Base-by-base conservation (phyloP, 2,888 invertebrate species). In the Smittia aterrima region DNA sequence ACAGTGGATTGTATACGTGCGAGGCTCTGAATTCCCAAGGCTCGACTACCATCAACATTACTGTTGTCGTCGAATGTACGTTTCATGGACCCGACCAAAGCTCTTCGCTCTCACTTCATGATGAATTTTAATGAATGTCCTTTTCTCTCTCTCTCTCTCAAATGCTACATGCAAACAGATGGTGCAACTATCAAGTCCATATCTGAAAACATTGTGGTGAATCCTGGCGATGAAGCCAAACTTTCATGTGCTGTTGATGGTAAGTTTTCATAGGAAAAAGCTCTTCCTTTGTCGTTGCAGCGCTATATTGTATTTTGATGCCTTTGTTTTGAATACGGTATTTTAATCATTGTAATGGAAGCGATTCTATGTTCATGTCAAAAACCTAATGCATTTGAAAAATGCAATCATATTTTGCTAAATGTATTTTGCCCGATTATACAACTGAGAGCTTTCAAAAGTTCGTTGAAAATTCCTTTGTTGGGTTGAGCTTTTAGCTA, bases 1-100 rank as follows among this genome's bases (percentile, higher is more conserved):
- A 97, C 81, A 91, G 92, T 0, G 97, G 96, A 0, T 85, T 89
- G 66, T 98, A 96, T 81, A 88, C 88, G 1, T 92, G 94, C 77
- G 92, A 93, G 78, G 97, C 96, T 0, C 86, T 88, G 77, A 98
- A 98, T 83, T 89, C 90, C 0, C 94, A 96, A 82, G 98, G 97
- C 62, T 88, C 89, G 13, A 89, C 90, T 1, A 86, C 87, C 27
- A 88, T 91, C 75, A 91, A 90, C 78, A 87, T 97, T 75, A 90
- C 91, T 68, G 85, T 98, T 53, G 90, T 92, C 77, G 95, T 98
- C 0, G 92, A 94, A 84, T 94, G 94, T 95, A 85, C 92, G 92
- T 88, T 78, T 47, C 47, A 47, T 74, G 74, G 47, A 75, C 40
- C 22, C 64, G 32, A 32, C 32, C 32, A 32, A 32, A 32, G 32